phyloP scores from a whole-genome alignment of 2,113 vertebrate genomes.

The Muscicapa adusta region DNA sequence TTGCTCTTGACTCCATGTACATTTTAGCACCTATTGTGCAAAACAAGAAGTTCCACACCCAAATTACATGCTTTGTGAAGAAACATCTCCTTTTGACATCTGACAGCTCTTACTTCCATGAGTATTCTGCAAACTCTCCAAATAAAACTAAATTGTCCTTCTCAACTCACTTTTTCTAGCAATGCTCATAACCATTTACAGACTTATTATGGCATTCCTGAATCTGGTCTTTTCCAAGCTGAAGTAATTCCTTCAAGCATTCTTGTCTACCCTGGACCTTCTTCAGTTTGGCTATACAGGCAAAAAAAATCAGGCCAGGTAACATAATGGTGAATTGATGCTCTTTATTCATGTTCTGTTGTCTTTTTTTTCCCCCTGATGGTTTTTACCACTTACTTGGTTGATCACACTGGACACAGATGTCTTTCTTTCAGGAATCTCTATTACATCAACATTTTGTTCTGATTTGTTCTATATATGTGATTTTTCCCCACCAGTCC shows the following conservation, averaged over 20 bases:
- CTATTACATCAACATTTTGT: background rate
- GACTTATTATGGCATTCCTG: background rate
- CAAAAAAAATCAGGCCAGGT: background rate
- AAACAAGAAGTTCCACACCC: background rate
- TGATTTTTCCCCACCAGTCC: background rate
- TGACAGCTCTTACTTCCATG: background rate
- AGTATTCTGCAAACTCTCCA: background rate
- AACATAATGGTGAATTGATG: background rate
- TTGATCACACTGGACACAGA: background rate
- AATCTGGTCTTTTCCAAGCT: background rate
- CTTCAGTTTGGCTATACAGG: background rate
- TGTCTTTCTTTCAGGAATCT: background rate
- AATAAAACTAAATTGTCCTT: background rate
- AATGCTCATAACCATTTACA: background rate
- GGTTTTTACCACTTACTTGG: background rate
- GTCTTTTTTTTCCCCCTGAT: background rate
- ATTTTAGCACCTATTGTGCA: background rate
- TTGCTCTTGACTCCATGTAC: background rate
- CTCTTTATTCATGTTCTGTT: background rate
- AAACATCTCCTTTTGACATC: background rate
- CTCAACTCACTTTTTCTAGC: background rate
- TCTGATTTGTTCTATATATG: background rate
- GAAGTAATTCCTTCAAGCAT: background rate
- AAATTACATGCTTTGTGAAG: background rate
- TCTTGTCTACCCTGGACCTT: background rate